Evolutionary conservation across 2,113 vertebrate species (phyloP).

Genomic region (Oxyruncus cristatus): DNA sequence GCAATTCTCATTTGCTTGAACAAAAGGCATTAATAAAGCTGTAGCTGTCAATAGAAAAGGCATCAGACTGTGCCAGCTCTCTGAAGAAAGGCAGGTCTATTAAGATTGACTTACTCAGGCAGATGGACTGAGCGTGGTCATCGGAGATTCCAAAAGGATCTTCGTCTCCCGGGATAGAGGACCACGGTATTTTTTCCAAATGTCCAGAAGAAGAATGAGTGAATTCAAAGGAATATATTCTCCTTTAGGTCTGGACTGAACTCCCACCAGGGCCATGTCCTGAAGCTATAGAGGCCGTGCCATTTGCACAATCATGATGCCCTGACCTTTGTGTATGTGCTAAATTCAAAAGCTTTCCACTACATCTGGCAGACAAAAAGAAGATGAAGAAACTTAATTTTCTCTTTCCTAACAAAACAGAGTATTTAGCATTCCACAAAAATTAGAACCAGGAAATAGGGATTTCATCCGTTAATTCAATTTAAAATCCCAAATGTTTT

Average conservation of each 20-base stretch:
- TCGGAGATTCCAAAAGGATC: constrained; percentile 31
- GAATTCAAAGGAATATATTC: constrained; percentile 39
- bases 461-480: constrained; percentile 16
- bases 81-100: constrained; percentile 6
- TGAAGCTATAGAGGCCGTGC: constrained; percentile 21
- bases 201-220: constrained; percentile 48
- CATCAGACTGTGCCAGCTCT: constrained; percentile 21
- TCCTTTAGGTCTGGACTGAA: constrained; percentile 21
- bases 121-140: constrained; percentile 13
- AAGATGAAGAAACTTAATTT: constrained; percentile 46
- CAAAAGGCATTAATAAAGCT: constrained; percentile 24
- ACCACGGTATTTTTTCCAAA: not conserved
- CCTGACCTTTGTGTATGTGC: constrained; percentile 41
- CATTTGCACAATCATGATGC: constrained; percentile 16
- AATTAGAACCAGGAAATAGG: constrained; percentile 49
- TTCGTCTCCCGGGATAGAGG: not conserved
- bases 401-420: not conserved
- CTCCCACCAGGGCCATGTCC: constrained; percentile 51
- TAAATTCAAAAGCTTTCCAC: constrained; percentile 46
- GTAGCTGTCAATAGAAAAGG: not conserved
- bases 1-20: not conserved
- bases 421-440: constrained; percentile 46
- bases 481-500: constrained; percentile 28
- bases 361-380: constrained; percentile 45
- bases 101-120: constrained; percentile 9